A percentile compares a stretch with the other conserved stretches of the same genome.
Conservation (phyloP, 2,113 vertebrate species). For the Trinectes maculatus region DNA sequence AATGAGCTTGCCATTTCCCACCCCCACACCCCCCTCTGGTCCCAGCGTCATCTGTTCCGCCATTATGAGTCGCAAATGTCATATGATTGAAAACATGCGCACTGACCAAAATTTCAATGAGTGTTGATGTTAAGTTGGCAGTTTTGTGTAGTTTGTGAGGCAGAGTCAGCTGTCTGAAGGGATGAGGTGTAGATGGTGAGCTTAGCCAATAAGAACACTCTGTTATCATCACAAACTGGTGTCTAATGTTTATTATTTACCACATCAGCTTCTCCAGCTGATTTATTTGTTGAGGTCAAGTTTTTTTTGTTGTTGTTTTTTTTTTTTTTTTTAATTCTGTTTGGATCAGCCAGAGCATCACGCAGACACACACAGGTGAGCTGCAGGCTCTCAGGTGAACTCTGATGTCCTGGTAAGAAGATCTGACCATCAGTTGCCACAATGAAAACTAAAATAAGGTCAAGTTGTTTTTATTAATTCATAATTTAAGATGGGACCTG, state of each 20-base stretch:
- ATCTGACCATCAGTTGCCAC: neutral
- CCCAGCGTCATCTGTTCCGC: neutral
- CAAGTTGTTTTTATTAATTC: neutral
- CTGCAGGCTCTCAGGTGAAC: neutral
- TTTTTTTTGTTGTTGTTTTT: too few relatives aligned
- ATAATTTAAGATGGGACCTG: neutral
- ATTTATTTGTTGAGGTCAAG: neutral
- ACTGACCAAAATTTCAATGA: too few relatives aligned
- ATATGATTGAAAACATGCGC: too few relatives aligned
- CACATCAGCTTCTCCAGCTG: neutral
- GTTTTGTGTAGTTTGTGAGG: too few relatives aligned
- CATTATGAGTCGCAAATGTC: neutral
- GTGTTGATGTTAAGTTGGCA: too few relatives aligned
- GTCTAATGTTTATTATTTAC: too few relatives aligned
- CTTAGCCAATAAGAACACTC: neutral
- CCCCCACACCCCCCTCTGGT: neutral
- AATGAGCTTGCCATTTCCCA: neutral
- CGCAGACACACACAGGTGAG: neutral
- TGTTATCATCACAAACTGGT: neutral
- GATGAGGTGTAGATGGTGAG: neutral
- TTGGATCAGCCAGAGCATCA: neutral
- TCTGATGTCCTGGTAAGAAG: neutral
- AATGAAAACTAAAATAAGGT: neutral
- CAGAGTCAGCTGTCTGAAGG: too few relatives aligned
- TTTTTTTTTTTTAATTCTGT: too few relatives aligned